A percentile compares a stretch with the other conserved stretches of the same genome.
Conservation (phyloP, 2,888 invertebrate genomes). For the Slavum lentiscoides region DNA sequence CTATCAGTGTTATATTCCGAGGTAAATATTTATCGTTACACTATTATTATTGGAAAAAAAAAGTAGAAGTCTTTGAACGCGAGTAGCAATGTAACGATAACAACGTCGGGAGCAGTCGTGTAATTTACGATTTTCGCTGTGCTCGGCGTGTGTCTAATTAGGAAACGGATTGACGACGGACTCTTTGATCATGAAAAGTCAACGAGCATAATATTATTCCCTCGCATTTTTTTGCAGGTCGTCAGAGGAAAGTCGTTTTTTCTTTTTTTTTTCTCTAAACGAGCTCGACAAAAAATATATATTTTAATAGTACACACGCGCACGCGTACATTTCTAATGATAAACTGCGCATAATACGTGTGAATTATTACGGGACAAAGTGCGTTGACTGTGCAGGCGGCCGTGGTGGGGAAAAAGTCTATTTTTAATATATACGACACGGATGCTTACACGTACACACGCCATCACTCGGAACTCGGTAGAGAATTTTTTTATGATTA, state of each 20-base stretch:
- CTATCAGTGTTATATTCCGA: too few relatives aligned
- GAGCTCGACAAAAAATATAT: too few relatives aligned
- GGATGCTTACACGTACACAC: not conserved
- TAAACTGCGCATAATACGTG: constrained; percentile 1
- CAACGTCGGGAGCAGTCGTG: not conserved
- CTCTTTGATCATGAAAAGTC: constrained; percentile 36
- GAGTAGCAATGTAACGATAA: too few relatives aligned
- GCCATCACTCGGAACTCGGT: not conserved
- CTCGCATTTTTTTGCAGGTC: too few relatives aligned
- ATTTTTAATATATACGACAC: constrained; percentile 30
- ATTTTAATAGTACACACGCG: too few relatives aligned
- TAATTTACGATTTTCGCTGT: constrained; percentile 34
- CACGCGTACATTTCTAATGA: not conserved
- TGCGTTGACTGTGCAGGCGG: constrained; percentile 1
- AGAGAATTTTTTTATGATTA: not conserved
- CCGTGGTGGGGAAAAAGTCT: not conserved
- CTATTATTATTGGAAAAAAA: not conserved
- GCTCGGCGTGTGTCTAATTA: constrained; percentile 29
- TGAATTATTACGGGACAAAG: not conserved
- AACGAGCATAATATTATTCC: constrained; percentile 25
- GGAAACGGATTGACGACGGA: constrained; percentile 24
- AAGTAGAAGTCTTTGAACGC: not conserved
- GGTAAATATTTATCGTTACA: too few relatives aligned
- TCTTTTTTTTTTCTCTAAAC: not conserved
- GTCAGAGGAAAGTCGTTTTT: constrained; percentile 18